A percentile compares a stretch with the other conserved stretches of the same genome.
Conservation (phyloP, 2,113 vertebrate genomes). For the Podilymbus podiceps region DNA sequence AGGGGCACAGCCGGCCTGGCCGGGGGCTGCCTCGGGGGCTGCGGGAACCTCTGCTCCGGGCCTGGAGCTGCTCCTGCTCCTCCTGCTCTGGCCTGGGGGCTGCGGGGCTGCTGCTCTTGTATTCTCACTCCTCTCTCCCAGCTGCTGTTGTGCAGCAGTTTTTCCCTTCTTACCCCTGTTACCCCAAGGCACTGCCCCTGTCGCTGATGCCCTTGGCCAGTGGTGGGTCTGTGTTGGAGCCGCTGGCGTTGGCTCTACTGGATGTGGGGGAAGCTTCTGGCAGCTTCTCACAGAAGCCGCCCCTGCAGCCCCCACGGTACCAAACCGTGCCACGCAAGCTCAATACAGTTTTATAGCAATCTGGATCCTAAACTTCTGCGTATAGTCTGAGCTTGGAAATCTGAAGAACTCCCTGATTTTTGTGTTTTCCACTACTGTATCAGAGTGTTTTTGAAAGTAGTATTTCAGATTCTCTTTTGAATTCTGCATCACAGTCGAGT, state of each 20-base stretch:
- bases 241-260: neutral
- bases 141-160: neutral
- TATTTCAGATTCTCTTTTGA: neutral
- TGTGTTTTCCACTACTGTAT: neutral
- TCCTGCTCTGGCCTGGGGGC: neutral
- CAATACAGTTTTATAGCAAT: neutral
- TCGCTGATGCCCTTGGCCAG: neutral
- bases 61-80: neutral
- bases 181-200: accelerated
- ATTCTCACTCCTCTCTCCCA: neutral
- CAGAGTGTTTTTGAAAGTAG: neutral
- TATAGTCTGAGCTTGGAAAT: neutral
- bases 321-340: neutral
- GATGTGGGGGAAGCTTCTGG: neutral
- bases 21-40: too few species aligned
- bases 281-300: neutral
- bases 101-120: neutral
- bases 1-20: neutral
- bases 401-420: neutral
- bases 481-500: neutral
- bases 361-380: neutral
- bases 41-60: neutral
- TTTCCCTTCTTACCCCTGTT: neutral
- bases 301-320: accelerated
- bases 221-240: neutral